A percentile compares a stretch with the other conserved stretches of the same genome.
These are phyloP conservation scores for Halcyon leucocephala DNA, from an alignment of 2,797 vertebrate genomes.

Conservation along the genomic window DNA sequence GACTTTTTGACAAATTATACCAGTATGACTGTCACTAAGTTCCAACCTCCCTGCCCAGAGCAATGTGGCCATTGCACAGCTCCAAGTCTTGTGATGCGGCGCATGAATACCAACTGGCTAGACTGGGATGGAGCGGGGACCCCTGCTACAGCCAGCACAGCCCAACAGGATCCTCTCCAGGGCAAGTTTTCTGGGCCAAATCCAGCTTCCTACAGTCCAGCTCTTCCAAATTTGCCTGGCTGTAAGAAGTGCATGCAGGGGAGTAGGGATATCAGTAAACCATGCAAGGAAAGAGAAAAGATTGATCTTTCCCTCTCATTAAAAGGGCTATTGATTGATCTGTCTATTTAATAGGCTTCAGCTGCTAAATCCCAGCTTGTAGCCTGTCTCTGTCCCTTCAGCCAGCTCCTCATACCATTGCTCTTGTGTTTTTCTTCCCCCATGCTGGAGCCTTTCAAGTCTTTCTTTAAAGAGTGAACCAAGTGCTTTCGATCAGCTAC, in stretches of 20 bases:
- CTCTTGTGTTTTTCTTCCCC: constrained; percentile 30
- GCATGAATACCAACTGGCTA: background rate
- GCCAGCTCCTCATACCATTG: background rate
- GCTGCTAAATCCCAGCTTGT: constrained; percentile 2
- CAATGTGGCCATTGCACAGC: background rate
- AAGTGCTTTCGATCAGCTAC: constrained; percentile 12
- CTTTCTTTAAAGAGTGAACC: constrained; percentile 17
- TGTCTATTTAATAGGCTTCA: constrained; percentile 28
- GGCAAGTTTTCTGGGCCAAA: background rate
- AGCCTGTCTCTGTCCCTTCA: constrained; percentile 7
- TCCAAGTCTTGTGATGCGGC: background rate
- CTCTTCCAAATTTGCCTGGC: background rate
- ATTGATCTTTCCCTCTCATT: constrained; percentile 23
- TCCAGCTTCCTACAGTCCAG: background rate
- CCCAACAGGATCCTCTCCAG: background rate
- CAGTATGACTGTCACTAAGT: background rate
- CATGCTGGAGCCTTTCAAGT: background rate
- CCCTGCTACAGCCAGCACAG: background rate
- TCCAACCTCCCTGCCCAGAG: background rate
- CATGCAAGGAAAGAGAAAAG: background rate
- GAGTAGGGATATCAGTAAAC: background rate
- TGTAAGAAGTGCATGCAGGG: background rate
- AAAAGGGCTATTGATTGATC: constrained; percentile 20
- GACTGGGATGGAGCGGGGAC: background rate
- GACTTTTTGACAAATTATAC: background rate